A percentile compares a stretch with the other conserved stretches of the same genome.
Conservation (phyloP, 2,888 invertebrate species). For the Parasteatoda lunata region DNA sequence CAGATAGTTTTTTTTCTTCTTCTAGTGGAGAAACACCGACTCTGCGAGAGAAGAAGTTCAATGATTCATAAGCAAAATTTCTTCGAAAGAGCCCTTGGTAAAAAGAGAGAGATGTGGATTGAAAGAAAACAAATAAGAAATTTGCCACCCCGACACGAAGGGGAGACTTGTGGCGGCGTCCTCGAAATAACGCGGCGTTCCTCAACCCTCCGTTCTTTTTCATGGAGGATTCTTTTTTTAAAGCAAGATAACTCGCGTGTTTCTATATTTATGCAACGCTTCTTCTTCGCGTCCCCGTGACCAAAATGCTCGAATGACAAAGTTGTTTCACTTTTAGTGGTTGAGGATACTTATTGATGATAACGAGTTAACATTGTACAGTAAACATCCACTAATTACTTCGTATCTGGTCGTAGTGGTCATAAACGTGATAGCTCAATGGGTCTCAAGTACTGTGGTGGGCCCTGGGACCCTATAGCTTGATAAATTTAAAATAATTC, state of each 20-base stretch:
- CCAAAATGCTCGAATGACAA: background rate
- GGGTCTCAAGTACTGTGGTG: too few species aligned
- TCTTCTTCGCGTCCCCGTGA: conserved; percentile 21
- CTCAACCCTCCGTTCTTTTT: conserved; percentile 30
- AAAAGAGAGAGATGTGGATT: background rate
- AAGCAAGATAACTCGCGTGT: conserved; percentile 34
- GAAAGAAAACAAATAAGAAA: conserved; percentile 5
- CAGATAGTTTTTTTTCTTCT: too few species aligned
- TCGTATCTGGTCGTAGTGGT: too few species aligned
- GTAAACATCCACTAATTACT: too few species aligned
- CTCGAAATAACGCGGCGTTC: conserved; percentile 51
- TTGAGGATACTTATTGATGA: too few species aligned
- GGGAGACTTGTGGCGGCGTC: conserved; percentile 36
- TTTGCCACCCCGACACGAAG: background rate
- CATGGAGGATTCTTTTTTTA: conserved; percentile 9
- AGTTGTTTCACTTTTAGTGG: background rate
- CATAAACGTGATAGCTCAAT: too few species aligned
- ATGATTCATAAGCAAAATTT: conserved; percentile 38
- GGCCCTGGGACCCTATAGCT: too few species aligned
- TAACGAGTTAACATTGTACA: too few species aligned
- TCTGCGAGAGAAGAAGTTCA: conserved; percentile 10
- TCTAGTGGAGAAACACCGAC: conserved; percentile 14
- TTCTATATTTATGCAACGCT: conserved; percentile 41
- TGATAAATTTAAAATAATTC: too few species aligned
- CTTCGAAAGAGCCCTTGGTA: conserved; percentile 22